Conservation (phyloP, 37 sponge, comb jelly and placozoan species). For the Chondrilla cf. caribensis region DNA sequence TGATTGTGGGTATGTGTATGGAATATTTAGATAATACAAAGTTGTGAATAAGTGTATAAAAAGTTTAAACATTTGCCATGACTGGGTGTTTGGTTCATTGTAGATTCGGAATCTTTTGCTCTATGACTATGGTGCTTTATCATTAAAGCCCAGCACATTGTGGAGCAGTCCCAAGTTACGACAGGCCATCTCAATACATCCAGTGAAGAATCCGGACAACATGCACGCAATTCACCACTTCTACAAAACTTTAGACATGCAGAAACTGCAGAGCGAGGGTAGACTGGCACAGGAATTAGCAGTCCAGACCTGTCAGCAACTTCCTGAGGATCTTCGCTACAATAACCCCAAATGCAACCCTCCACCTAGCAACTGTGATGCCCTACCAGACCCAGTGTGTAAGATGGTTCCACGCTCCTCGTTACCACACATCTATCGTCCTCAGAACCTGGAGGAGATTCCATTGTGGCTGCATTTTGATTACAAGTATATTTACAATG, state of each 20-base stretch:
- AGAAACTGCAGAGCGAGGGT: neutral
- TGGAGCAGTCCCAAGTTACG: conserved; percentile 26
- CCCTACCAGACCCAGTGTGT: neutral
- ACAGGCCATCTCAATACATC: conserved; percentile 39
- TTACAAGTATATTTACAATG: conserved; percentile 8
- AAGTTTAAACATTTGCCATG: too few relatives aligned
- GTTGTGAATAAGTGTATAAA: too few relatives aligned
- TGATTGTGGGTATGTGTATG: too few relatives aligned
- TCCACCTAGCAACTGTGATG: neutral
- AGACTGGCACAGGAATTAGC: neutral
- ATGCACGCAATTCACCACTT: conserved; percentile 43
- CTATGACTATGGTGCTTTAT: conserved; percentile 4
- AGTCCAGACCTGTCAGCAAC: conserved; percentile 7
- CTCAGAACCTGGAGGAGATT: conserved; percentile 9
- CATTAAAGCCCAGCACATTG: conserved; percentile 22
- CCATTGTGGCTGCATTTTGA: conserved; percentile 32
- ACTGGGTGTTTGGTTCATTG: too few relatives aligned
- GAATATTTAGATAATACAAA: too few relatives aligned
- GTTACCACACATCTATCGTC: conserved; percentile 5
- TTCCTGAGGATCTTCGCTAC: neutral
- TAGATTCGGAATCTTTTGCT: neutral
- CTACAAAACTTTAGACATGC: conserved; percentile 37
- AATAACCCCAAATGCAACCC: conserved; percentile 10
- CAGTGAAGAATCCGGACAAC: conserved; percentile 7
- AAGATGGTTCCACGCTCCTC: neutral